Conservation (phyloP, 2,888 invertebrate species). For the Mycogona germanica region DNA sequence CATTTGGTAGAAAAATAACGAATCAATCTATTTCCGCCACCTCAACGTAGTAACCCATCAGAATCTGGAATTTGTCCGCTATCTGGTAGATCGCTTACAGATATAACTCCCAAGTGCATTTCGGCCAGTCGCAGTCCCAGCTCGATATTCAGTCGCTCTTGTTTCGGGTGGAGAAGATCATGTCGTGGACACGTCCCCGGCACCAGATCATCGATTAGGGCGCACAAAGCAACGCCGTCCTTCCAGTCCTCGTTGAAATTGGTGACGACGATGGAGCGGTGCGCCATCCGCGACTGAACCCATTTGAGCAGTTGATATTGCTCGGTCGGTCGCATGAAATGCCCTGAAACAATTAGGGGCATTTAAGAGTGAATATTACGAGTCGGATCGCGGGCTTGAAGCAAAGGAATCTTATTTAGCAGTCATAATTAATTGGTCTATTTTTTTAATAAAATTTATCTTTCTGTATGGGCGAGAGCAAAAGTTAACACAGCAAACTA, state of each 20-base stretch:
- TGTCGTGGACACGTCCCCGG: constrained; percentile 18
- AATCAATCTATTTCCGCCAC: too few relatives aligned
- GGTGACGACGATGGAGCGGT: constrained; percentile 10
- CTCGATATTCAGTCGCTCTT: constrained; percentile 16
- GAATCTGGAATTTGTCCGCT: too few relatives aligned
- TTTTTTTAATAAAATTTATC: too few relatives aligned
- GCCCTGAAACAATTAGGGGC: background rate
- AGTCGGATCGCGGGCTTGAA: too few relatives aligned
- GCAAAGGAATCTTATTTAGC: too few relatives aligned
- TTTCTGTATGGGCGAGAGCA: too few relatives aligned
- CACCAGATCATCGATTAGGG: constrained; percentile 18
- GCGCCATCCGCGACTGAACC: constrained; percentile 14
- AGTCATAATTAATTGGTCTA: too few relatives aligned
- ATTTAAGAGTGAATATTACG: too few relatives aligned
- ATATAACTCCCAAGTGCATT: constrained; percentile 15
- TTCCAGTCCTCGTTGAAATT: constrained; percentile 19
- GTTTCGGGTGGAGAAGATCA: constrained; percentile 19
- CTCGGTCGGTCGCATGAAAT: constrained; percentile 1
- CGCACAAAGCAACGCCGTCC: constrained; percentile 18
- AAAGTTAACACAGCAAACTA: too few relatives aligned
- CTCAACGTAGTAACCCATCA: too few relatives aligned
- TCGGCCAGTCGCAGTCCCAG: constrained; percentile 18
- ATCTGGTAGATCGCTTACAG: constrained; percentile 16
- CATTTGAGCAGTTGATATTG: constrained; percentile 13
- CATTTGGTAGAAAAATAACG: too few relatives aligned